Evolutionary conservation across 1,140 invertebrate species (phyloP).

Genomic region (Magallana gigas): DNA sequence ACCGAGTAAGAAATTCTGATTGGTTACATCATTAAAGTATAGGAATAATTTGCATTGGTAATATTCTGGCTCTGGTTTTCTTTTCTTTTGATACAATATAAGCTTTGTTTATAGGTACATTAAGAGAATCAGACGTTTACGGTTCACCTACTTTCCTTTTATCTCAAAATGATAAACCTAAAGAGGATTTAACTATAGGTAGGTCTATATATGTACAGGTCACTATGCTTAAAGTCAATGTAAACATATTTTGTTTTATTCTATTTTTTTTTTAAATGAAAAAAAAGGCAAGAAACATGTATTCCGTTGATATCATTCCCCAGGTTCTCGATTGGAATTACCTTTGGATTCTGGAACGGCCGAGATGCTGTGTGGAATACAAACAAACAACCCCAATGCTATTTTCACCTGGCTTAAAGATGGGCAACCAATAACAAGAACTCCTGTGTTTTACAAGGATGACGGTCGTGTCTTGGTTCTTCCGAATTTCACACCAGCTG

Average conservation of each 20-base stretch:
- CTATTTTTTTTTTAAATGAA: too few species aligned
- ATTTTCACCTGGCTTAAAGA: not conserved
- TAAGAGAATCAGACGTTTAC: not conserved
- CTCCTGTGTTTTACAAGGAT: not conserved
- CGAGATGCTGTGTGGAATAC: not conserved
- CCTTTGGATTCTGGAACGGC: not conserved
- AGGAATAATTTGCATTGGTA: too few species aligned
- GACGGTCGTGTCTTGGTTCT: not conserved
- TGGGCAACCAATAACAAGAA: not conserved
- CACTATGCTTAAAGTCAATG: too few species aligned
- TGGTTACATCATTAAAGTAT: too few species aligned
- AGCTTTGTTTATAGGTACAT: not conserved
- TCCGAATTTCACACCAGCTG: not conserved
- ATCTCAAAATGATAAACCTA: not conserved
- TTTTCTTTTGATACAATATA: too few species aligned
- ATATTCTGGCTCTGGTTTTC: too few species aligned
- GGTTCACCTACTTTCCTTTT: not conserved
- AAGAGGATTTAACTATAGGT: not conserved
- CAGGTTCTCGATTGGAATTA: not conserved
- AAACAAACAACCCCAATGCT: not conserved
- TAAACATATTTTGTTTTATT: too few species aligned
- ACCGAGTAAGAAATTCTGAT: too few species aligned
- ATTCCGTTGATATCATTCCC: not conserved
- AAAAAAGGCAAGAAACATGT: too few species aligned
- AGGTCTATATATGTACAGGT: not conserved